Percentiles rank a stretch among this genome's conserved stretches.
Conservation (phyloP, 2,888 invertebrate species). For the Calameuta filiformis region DNA sequence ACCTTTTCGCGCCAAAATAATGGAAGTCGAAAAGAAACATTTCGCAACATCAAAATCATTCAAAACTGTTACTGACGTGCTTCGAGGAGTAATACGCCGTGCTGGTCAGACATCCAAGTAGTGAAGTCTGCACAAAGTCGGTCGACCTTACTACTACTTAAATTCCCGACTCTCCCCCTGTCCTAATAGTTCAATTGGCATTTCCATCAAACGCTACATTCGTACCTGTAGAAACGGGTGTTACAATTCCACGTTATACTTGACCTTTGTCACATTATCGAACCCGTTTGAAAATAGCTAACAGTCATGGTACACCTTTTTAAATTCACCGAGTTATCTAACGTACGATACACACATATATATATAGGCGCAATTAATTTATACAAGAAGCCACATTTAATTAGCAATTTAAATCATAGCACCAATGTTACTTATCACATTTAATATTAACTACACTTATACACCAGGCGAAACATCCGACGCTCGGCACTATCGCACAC, state of each 20-base stretch:
- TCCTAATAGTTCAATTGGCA: background rate
- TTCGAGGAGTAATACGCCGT: background rate
- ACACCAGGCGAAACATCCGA: background rate
- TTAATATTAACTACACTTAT: background rate
- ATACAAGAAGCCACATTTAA: background rate
- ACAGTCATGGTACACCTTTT: background rate
- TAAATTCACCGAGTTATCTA: background rate
- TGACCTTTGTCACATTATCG: background rate
- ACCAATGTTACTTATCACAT: background rate
- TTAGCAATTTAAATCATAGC: background rate
- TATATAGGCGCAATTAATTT: background rate
- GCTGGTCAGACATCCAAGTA: background rate
- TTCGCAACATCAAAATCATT: background rate
- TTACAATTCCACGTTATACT: background rate
- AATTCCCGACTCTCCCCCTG: background rate
- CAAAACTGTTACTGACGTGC: background rate
- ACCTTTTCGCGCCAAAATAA: background rate
- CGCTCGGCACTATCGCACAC: constrained; percentile 36
- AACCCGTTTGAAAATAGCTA: background rate
- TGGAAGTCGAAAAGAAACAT: background rate
- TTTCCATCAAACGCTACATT: background rate
- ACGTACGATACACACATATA: background rate
- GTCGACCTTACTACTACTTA: background rate
- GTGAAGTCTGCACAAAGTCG: background rate
- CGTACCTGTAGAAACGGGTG: background rate